Evolutionary conservation across 2,113 vertebrate genomes (phyloP).

Genomic region (Bambusicola thoracicus): DNA sequence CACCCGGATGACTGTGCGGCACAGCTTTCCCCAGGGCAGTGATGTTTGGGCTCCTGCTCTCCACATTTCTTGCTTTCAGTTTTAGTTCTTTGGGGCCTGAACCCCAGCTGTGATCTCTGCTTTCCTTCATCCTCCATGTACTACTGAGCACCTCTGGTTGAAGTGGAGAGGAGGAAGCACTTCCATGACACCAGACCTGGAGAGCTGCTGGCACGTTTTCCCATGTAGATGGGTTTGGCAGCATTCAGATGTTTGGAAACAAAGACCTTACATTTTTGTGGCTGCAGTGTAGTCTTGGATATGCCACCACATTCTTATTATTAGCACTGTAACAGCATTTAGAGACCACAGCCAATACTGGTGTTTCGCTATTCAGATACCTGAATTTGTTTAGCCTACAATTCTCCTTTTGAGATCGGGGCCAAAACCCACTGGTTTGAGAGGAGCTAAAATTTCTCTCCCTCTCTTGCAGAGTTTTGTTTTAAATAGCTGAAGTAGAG

Average conservation of each 20-base stretch:
- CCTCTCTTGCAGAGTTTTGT: not conserved
- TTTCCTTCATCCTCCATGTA: not conserved
- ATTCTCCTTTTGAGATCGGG: not conserved
- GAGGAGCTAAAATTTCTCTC: slow-evolving; percentile 28
- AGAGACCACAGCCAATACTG: slow-evolving; percentile 1
- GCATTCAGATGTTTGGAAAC: not conserved
- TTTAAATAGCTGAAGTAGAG: not conserved
- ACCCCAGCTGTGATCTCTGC: not conserved
- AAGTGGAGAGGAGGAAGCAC: not conserved
- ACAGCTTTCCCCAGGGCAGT: not conserved
- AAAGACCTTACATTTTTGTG: slow-evolving; percentile 29
- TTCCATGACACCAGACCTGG: not conserved
- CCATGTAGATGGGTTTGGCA: slow-evolving; percentile 1
- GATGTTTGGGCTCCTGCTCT: not conserved
- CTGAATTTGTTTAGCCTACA: slow-evolving; percentile 17
- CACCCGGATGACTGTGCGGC: too few relatives aligned
- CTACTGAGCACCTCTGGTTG: not conserved
- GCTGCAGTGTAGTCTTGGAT: not conserved
- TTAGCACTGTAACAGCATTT: slow-evolving; percentile 14
- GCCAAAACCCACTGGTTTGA: slow-evolving; percentile 28
- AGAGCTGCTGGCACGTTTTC: not conserved
- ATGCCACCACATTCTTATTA: slow-evolving; percentile 18
- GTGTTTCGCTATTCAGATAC: slow-evolving; percentile 4
- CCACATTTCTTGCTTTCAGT: not conserved
- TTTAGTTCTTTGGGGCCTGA: accelerated